phyloP scores from a whole-genome alignment of 2,797 vertebrate genomes.

The Gymnopithys bicolor region DNA sequence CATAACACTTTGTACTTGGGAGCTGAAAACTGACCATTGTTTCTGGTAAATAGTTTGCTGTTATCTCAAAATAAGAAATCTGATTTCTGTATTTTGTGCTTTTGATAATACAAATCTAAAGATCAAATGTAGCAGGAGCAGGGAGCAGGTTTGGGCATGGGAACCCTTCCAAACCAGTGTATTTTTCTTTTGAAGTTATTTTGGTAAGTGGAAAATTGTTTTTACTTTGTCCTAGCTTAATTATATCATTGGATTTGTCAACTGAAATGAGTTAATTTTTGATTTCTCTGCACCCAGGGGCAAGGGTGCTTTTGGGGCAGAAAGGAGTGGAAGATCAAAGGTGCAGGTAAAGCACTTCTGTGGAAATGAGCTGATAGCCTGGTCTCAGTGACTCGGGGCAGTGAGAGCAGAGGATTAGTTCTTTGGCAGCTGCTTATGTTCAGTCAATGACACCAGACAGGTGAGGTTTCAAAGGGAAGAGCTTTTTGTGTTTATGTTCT shows the following conservation, averaged over 20 bases:
- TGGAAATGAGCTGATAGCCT: background rate
- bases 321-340: slow-evolving; percentile 42
- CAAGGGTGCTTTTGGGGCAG: background rate
- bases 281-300: background rate
- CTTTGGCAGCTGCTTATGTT: slow-evolving; percentile 44
- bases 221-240: slow-evolving; percentile 20
- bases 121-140: background rate
- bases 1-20: background rate
- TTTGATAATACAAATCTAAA: background rate
- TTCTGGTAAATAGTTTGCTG: background rate
- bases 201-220: background rate
- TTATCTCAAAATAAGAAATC: background rate
- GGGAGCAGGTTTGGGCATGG: background rate
- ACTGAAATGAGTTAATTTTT: slow-evolving; percentile 12
- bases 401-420: slow-evolving; percentile 35
- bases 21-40: background rate
- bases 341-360: background rate
- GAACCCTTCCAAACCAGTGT: background rate
- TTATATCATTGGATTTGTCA: slow-evolving; percentile 44
- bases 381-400: background rate
- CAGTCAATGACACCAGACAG: background rate
- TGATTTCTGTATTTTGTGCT: background rate
- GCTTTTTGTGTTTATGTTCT: background rate
- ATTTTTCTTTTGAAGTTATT: slow-evolving; percentile 24
- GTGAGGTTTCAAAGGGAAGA: background rate